A percentile compares a stretch with the other conserved stretches of the same genome.
Conservation (phyloP, 2,797 vertebrate genomes). For the Lagocephalus sceleratus region DNA sequence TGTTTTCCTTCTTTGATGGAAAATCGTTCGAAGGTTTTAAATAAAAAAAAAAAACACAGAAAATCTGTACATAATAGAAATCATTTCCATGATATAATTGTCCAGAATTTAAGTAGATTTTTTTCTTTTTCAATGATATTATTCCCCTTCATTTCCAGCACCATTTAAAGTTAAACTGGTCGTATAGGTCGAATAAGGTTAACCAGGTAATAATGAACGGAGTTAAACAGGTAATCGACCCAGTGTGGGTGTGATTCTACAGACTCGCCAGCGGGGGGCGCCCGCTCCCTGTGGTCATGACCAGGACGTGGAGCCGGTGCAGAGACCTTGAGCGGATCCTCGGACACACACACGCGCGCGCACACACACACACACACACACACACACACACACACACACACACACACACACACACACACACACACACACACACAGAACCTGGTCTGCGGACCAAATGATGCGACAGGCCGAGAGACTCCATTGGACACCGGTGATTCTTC, state of each 20-base stretch:
- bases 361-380: no score
- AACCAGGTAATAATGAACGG: neutral
- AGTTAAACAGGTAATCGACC: neutral
- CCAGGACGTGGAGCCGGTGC: constrained; percentile 23
- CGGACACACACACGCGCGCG: constrained; percentile 2
- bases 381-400: no score
- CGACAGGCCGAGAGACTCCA: neutral
- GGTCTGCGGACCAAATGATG: constrained; percentile 31
- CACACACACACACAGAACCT: constrained; percentile 2
- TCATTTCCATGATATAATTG: no score
- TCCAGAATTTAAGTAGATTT: no score
- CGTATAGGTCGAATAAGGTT: no score
- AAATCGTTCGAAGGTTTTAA: no score
- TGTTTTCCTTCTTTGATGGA: no score
- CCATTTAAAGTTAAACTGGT: neutral
- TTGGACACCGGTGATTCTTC: neutral
- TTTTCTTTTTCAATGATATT: neutral
- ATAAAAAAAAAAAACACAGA: no score
- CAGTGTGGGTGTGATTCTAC: neutral
- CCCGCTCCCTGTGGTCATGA: neutral
- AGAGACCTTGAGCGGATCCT: constrained; percentile 28
- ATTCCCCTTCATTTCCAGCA: no score
- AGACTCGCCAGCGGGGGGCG: constrained; percentile 29
- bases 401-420: no score
- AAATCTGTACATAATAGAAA: no score